A percentile compares a stretch with the other conserved stretches of the same genome.
Evolutionary conservation across 2,888 invertebrate genomes (phyloP).

Genomic region (Chalcis sispes): DNA sequence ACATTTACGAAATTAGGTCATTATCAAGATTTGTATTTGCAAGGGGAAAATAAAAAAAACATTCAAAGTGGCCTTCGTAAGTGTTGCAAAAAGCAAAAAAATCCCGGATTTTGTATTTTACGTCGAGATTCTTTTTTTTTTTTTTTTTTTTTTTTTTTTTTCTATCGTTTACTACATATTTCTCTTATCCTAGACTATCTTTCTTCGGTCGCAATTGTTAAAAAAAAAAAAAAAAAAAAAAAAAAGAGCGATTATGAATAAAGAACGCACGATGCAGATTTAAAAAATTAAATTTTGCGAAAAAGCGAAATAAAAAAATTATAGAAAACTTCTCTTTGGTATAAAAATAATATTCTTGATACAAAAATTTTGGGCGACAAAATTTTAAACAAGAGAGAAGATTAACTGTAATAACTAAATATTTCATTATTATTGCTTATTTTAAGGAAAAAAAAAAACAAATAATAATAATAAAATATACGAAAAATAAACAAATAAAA

Average conservation of each 20-base stretch:
- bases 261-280: conserved; percentile 53
- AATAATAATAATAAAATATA: not conserved
- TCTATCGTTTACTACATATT: too few relatives aligned
- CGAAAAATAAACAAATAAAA: not conserved
- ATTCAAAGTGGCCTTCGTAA: conserved; percentile 76
- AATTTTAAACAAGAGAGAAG: conserved; percentile 58
- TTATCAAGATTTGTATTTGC: conserved; percentile 68
- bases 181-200: conserved; percentile 46
- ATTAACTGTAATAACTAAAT: conserved; percentile 46
- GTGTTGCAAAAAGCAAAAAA: conserved; percentile 61
- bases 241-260: conserved; percentile 48
- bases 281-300: conserved; percentile 43
- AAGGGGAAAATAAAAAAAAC: conserved; percentile 66
- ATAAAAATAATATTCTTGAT: conserved; percentile 74
- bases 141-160: conserved; percentile 40
- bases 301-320: conserved; percentile 36
- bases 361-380: conserved; percentile 73
- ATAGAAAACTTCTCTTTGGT: conserved; percentile 46
- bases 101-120: conserved; percentile 60
- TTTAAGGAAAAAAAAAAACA: not conserved
- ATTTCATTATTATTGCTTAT: conserved; percentile 1
- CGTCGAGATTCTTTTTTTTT: conserved; percentile 69
- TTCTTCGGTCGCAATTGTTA: conserved; percentile 43
- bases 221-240: conserved; percentile 26
- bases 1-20: conserved; percentile 59